Evolutionary conservation across 2,113 vertebrate species (phyloP), one percentile per base, ranked within the genome.

Genomic region (Gallinago undulata): DNA sequence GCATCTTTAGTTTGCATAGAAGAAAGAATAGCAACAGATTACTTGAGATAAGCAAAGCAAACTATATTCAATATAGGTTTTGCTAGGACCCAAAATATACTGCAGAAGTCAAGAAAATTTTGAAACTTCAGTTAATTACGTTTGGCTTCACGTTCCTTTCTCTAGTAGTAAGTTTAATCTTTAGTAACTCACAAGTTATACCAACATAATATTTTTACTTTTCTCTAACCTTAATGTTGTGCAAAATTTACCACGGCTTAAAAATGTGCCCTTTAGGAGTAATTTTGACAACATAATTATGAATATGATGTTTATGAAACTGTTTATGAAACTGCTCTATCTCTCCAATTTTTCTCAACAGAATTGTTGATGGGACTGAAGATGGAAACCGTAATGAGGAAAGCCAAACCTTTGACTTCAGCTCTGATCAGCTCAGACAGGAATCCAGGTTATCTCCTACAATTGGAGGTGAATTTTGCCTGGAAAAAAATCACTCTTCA

Each of bases 321-420:
- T 82, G 39, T 56, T 82, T 77, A 50, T 70, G 43, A 90, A 73
- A 59, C 33, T 82, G 50, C 27, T 89, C 18, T 33, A 28, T 37
- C 70, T 41, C 41, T 50, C 31, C 2, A 6, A 92, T 85, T 95
- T 90, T 92, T 80, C 84, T 87, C 88, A 92, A 94, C 79, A 98
- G 98, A 96, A 96, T 98, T 96, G 98, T 98, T 11, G 98, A 98
- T 96, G 98, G 98, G 43, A 98, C 97, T 94, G 98, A 98, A 97
- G 98, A 98, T 75, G 94, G 97, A 74, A 98, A 96, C 60, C 96
- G 91, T 50, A 97, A 96, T 37, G 98, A 98, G 84, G 98, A 97
- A 95, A 98, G 93, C 57, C 98, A 98, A 93, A 96, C 96, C 33
- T 98, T 98, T 91, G 98, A 98, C 76, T 98, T 98, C 90, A 96